Conservation (phyloP, 1,140 invertebrate species). For the Drosophila melanogaster region DNA sequence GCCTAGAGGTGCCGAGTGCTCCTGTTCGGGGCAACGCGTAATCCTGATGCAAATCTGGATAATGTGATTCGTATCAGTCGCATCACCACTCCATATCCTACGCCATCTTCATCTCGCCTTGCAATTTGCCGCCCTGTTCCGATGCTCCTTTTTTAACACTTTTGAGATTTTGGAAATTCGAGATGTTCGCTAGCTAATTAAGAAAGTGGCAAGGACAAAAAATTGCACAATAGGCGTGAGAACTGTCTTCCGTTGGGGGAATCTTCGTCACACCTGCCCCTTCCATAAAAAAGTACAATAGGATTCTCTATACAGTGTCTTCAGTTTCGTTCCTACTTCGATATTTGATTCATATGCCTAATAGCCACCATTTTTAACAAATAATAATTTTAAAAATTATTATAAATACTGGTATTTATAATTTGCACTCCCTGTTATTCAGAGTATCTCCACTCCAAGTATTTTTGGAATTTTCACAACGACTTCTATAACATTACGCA, state of each 20-base stretch:
- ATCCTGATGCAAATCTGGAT: slow-evolving; percentile 76
- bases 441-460: background rate
- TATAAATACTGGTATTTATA: no score
- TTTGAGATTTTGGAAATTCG: slow-evolving; percentile 57
- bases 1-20: slow-evolving; percentile 25
- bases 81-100: background rate
- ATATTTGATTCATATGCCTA: no score
- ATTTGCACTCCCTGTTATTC: background rate
- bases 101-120: slow-evolving; percentile 31
- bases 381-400: no score
- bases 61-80: slow-evolving; percentile 71
- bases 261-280: slow-evolving; percentile 25
- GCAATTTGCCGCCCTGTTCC: slow-evolving; percentile 26
- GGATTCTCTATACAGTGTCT: no score
- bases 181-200: slow-evolving; percentile 59
- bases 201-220: slow-evolving; percentile 21
- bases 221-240: slow-evolving; percentile 33
- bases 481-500: slow-evolving; percentile 1
- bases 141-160: slow-evolving; percentile 68
- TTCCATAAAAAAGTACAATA: background rate
- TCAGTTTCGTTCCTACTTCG: no score
- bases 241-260: background rate
- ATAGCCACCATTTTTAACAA: no score
- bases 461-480: background rate
- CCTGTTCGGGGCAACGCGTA: slow-evolving; percentile 51